These are phyloP conservation scores for Meta bourneti DNA, from an alignment of 2,888 invertebrate species.

Conservation along the genomic window DNA sequence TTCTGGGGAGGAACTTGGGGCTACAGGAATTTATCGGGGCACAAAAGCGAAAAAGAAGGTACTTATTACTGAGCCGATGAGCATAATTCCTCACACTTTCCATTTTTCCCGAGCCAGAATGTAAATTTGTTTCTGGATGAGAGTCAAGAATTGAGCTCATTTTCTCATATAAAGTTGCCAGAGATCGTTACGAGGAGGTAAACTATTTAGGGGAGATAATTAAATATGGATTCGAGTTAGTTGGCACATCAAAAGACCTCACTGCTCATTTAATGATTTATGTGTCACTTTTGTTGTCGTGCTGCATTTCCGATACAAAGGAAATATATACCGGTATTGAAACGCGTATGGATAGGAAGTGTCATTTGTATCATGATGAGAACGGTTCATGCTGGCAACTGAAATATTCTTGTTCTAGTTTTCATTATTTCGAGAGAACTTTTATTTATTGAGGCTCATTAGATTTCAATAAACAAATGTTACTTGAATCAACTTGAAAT, in stretches of 20 bases:
- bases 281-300: background rate
- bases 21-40: constrained; percentile 22
- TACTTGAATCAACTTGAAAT: no score
- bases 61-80: constrained; percentile 33
- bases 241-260: background rate
- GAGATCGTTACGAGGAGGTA: background rate
- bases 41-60: constrained; percentile 25
- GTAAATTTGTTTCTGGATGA: constrained; percentile 18
- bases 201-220: constrained; percentile 14
- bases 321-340: background rate
- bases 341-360: background rate
- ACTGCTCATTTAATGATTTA: background rate
- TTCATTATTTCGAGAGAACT: no score
- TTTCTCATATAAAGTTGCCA: background rate
- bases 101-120: constrained; percentile 21
- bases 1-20: background rate
- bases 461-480: no score
- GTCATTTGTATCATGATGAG: background rate
- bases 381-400: no score
- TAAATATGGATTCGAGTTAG: constrained; percentile 34
- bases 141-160: background rate
- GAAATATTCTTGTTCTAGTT: no score
- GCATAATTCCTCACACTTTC: constrained; percentile 24
- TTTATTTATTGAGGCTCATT: no score
- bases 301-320: background rate